Base-by-base conservation (phyloP, 2,113 vertebrate species). In the Microcebus murinus region DNA sequence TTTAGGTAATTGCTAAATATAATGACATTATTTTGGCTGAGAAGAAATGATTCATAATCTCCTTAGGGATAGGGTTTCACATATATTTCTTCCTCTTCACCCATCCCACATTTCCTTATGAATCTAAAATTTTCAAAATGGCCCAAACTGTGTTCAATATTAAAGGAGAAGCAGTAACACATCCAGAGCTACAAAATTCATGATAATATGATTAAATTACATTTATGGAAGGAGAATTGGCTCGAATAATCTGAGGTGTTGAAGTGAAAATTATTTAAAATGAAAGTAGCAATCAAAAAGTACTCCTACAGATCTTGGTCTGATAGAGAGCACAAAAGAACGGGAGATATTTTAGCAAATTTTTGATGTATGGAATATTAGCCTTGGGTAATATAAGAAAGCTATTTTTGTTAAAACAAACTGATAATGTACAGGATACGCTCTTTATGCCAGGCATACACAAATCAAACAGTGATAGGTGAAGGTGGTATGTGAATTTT, bases 201-300 rank as follows among this genome's bases (percentile, higher is more conserved):
- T 67, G 96, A 96, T 95, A 95, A 93, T 83, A 1, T 96, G 93
- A 97, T 92, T 90, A 96, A 96, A 96, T 94, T 96, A 91, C 34
- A 92, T 94, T 42, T 65, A 80, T 34, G 59, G 61, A 98, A 15
- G 92, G 23, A 96, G 77, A 96, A 97, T 12, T 76, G 23, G 87
- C 96, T 97, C 42, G 97, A 96, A 92, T 94, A 92, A 96, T 97
- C 87, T 88, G 63, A 96, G 87, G 86, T 96, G 94, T 81, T 95
- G 87, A 94, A 95, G 90, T 79, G 88, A 98, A 98, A 98, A 97
- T 96, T 81, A 94, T 70, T 29, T 88, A 63, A 97, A 96, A 96
- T 95, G 87, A 95, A 97, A 82, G 48, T 12, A 88, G 74, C 59
- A 59, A 94, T 96, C 77, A 94, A 93, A 96, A 97, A 92, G 34